Percentiles rank a stretch among this genome's conserved stretches.
phyloP scores from a whole-genome alignment of 2,888 invertebrate genomes.

The Palloptera scutellata region DNA sequence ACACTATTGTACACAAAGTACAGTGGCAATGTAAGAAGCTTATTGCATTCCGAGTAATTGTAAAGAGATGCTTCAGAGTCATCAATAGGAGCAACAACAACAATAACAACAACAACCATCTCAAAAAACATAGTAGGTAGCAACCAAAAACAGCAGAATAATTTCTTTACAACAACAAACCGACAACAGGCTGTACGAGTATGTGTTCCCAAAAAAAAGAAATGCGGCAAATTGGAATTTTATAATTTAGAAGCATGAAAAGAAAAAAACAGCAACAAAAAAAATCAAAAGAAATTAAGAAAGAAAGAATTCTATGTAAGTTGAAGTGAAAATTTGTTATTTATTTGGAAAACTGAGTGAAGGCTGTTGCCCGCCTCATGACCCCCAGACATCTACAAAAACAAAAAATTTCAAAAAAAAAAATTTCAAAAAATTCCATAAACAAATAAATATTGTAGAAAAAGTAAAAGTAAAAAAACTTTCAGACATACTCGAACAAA shows the following conservation, averaged over 20 bases:
- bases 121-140: too few relatives aligned
- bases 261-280: background rate
- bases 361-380: constrained; percentile 18
- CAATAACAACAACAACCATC: too few relatives aligned
- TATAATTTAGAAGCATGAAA: background rate
- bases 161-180: too few relatives aligned
- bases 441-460: background rate
- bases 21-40: too few relatives aligned
- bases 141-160: too few relatives aligned
- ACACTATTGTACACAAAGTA: too few relatives aligned
- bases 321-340: background rate
- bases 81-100: too few relatives aligned
- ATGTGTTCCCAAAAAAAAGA: background rate
- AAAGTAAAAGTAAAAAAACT: background rate
- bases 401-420: background rate
- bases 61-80: too few relatives aligned
- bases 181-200: background rate
- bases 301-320: constrained; percentile 3
- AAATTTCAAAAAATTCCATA: background rate
- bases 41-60: too few relatives aligned
- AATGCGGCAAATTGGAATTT: background rate
- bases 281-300: background rate
- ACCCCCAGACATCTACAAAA: constrained; percentile 12
- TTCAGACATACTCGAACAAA: background rate
- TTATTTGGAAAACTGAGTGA: constrained; percentile 5